Conservation (phyloP, 1,140 invertebrate species). For the Epicauta chinensis region DNA sequence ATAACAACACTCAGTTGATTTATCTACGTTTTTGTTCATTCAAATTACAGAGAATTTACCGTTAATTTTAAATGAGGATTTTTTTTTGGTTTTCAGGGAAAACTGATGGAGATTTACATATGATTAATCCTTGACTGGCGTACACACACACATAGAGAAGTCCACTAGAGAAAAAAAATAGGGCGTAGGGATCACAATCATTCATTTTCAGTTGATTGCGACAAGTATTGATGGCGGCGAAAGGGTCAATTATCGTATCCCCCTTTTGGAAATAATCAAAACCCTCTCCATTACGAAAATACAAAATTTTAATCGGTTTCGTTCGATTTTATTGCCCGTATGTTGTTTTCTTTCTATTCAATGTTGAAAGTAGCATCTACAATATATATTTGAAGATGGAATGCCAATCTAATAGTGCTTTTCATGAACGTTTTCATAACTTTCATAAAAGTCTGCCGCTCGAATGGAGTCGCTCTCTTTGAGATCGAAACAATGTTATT, state of each 20-base stretch:
- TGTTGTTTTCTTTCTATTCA: neutral
- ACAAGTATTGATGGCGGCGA: conserved; percentile 26
- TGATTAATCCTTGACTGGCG: conserved; percentile 26
- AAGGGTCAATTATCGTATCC: conserved; percentile 6
- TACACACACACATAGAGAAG: too few species aligned
- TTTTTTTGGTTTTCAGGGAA: neutral
- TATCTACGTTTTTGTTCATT: too few species aligned
- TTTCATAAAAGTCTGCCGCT: conserved; percentile 23
- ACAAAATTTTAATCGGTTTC: neutral
- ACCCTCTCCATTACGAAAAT: neutral
- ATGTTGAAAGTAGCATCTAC: neutral
- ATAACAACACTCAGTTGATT: too few species aligned
- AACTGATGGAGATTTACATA: conserved; percentile 28
- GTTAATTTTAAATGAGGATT: too few species aligned
- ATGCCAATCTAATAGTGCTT: conserved; percentile 17
- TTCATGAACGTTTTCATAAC: conserved; percentile 22
- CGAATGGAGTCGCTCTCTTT: conserved; percentile 19
- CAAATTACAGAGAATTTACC: too few species aligned
- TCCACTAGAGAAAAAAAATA: too few species aligned
- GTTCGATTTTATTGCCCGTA: neutral
- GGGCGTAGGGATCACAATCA: conserved; percentile 21
- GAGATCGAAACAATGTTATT: conserved; percentile 19
- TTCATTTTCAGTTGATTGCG: conserved; percentile 27
- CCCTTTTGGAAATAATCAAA: conserved; percentile 2
- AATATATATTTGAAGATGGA: conserved; percentile 4